Evolutionary conservation across 2,113 vertebrate species (phyloP).

Genomic region (sheep (Ovis aries)): ARS-UI_Ramb_v3.0 NC_056054.1:244419501-244420000

Average conservation of each 20-base stretch:
- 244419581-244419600: not conserved
- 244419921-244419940: not conserved
- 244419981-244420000: not conserved
- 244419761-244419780: not conserved
- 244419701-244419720: not conserved
- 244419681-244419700: not conserved
- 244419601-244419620: not conserved
- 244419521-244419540: not conserved
- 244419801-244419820: not conserved
- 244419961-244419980: not conserved
- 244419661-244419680: not conserved
- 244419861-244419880: not conserved
- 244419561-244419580: not conserved
- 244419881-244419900: not conserved
- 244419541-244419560: not conserved
- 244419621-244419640: not conserved
- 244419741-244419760: not conserved
- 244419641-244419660: not conserved
- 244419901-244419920: not conserved
- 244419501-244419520: not conserved
- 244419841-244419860: not conserved
- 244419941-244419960: not conserved
- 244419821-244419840: not conserved
- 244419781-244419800: not conserved
- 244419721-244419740: not conserved